phyloP scores from a whole-genome alignment of 2,888 invertebrate species.

The Psylliodes chrysocephalus region DNA sequence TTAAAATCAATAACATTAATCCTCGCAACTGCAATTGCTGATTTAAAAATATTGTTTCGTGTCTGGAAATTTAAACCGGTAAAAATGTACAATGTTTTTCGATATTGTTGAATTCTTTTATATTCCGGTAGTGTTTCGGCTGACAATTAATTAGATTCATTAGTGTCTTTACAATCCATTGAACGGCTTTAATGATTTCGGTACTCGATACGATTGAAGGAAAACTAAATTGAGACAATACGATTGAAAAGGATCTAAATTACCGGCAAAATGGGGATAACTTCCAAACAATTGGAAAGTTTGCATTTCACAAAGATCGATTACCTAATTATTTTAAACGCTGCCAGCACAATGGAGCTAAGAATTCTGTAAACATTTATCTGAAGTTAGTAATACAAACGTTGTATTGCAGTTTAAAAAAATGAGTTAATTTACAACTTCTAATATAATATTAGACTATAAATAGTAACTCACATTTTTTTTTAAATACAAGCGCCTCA shows the following conservation, averaged over 20 bases:
- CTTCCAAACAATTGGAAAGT: constrained; percentile 11
- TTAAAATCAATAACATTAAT: too few species aligned
- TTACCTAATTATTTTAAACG: constrained; percentile 5
- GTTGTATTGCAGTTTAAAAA: too few species aligned
- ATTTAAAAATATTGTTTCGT: too few species aligned
- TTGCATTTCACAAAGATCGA: constrained; percentile 19
- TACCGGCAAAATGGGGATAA: constrained; percentile 32
- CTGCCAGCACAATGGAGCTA: background rate
- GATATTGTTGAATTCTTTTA: too few species aligned
- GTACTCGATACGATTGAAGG: constrained; percentile 23
- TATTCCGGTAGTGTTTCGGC: background rate
- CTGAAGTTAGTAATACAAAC: background rate
- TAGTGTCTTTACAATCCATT: constrained; percentile 34
- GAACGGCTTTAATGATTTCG: constrained; percentile 35
- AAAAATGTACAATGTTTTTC: too few species aligned
- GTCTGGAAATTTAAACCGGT: too few species aligned
- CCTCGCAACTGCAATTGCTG: too few species aligned
- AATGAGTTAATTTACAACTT: background rate
- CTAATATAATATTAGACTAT: background rate
- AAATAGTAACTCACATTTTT: too few species aligned
- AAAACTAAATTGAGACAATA: constrained; percentile 41
- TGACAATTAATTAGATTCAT: constrained; percentile 29
- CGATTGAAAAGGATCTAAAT: constrained; percentile 31
- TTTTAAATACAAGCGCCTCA: too few species aligned
- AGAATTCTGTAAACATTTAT: background rate